Percentiles rank a stretch among this genome's conserved stretches.
Conservation (phyloP, 1,140 invertebrate genomes). For the Agraylea sexmaculata region DNA sequence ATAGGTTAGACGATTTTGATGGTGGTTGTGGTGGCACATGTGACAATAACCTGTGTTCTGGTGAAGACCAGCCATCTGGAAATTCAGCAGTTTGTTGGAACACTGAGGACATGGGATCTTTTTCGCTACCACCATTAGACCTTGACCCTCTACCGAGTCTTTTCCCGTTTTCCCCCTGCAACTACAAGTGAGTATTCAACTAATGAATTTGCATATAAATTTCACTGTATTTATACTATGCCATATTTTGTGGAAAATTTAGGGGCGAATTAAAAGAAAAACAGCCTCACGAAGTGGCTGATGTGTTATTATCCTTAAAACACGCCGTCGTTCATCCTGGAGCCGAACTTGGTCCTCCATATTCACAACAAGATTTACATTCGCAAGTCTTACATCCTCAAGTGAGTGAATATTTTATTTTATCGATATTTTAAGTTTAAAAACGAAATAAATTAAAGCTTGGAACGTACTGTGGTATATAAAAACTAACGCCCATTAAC, state of each 20-base stretch:
- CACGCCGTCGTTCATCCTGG: constrained; percentile 76
- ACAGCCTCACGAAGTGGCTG: constrained; percentile 49
- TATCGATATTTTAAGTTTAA: too few relatives aligned
- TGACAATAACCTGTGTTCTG: too few relatives aligned
- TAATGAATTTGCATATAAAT: not conserved
- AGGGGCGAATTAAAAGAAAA: constrained; percentile 21
- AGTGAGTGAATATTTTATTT: too few relatives aligned
- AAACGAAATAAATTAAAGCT: too few relatives aligned
- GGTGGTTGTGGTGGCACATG: too few relatives aligned
- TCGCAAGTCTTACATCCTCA: constrained; percentile 18
- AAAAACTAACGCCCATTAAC: not conserved
- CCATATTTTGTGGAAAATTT: not conserved
- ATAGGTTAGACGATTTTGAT: constrained; percentile 7
- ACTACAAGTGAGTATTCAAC: constrained; percentile 51
- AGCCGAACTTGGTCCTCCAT: constrained; percentile 28
- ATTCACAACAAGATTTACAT: constrained; percentile 17
- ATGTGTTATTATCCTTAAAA: constrained; percentile 74
- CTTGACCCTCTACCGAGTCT: constrained; percentile 62
- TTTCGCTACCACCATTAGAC: constrained; percentile 62
- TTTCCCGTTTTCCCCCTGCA: constrained; percentile 61
- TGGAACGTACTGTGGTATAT: too few relatives aligned
- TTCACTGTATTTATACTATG: not conserved
- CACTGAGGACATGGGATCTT: constrained; percentile 68
- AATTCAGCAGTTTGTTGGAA: constrained; percentile 43
- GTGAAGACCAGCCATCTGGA: too few relatives aligned